Evolutionary conservation across 1,140 invertebrate genomes (phyloP).

Genomic region (Scaptomyza graminum): DNA sequence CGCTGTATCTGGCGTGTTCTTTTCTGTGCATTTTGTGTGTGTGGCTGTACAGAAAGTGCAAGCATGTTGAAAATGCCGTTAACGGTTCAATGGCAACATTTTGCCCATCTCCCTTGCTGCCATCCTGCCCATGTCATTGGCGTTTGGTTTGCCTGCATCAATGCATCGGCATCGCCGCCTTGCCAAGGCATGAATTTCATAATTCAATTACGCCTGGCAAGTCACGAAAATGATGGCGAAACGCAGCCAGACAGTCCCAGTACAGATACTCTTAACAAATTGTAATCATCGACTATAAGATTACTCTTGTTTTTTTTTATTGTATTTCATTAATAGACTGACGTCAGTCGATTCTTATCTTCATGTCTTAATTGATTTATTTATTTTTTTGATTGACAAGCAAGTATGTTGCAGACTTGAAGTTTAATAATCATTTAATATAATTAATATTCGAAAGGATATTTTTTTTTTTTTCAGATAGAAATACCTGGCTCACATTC

Average conservation of each 20-base stretch:
- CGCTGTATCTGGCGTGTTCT: background rate
- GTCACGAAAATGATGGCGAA: background rate
- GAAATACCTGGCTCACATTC: no score
- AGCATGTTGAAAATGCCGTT: slow-evolving; percentile 55
- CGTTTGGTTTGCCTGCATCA: slow-evolving; percentile 28
- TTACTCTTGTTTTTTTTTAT: no score
- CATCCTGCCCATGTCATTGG: slow-evolving; percentile 18
- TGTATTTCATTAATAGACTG: no score
- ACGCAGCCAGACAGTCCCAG: background rate
- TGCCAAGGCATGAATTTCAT: slow-evolving; percentile 49
- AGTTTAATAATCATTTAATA: no score
- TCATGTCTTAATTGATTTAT: no score
- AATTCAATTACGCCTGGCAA: slow-evolving; percentile 60
- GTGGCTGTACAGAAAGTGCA: slow-evolving; percentile 22
- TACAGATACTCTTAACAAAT: slow-evolving; percentile 6
- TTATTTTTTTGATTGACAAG: no score
- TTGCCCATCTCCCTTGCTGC: slow-evolving; percentile 2
- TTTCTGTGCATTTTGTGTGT: slow-evolving; percentile 2
- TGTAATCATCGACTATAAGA: background rate
- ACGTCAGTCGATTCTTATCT: no score
- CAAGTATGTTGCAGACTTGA: no score
- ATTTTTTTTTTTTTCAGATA: no score
- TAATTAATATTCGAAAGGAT: no score
- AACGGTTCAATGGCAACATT: slow-evolving; percentile 61
- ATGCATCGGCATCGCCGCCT: slow-evolving; percentile 28